Percentiles rank a stretch among this genome's conserved stretches.
Evolutionary conservation across 2,113 vertebrate species (phyloP).

Genomic region (Tachysurus fulvidraco): DNA sequence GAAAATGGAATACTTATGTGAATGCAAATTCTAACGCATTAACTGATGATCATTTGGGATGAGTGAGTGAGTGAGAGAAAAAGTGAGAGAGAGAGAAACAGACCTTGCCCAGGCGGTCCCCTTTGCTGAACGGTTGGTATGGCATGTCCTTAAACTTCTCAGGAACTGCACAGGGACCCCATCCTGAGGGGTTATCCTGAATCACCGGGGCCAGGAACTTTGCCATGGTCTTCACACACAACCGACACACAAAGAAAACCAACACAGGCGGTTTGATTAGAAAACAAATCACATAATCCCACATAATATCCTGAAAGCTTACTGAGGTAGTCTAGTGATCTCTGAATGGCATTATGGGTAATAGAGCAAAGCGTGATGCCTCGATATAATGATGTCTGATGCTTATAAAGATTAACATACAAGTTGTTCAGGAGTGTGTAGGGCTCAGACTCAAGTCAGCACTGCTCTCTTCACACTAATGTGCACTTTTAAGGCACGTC

Average conservation of each 20-base stretch:
- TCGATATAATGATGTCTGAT: neutral
- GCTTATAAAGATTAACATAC: neutral
- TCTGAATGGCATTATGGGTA: neutral
- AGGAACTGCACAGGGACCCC: slow-evolving; percentile 96
- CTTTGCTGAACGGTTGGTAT: slow-evolving; percentile 98
- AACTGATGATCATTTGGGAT: neutral
- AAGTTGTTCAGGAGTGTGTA: neutral
- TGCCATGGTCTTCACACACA: slow-evolving; percentile 76
- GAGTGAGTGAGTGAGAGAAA: neutral
- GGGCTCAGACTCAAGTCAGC: slow-evolving; percentile 58
- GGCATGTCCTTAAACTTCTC: slow-evolving; percentile 99
- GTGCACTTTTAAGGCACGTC: slow-evolving; percentile 31
- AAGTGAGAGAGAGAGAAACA: neutral
- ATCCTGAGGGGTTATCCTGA: slow-evolving; percentile 95
- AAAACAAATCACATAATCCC: neutral
- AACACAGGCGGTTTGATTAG: neutral
- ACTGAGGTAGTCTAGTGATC: too few relatives aligned
- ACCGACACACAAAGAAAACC: neutral
- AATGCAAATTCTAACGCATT: too few relatives aligned
- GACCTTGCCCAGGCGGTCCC: slow-evolving; percentile 96
- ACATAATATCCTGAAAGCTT: neutral
- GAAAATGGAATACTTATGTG: too few relatives aligned
- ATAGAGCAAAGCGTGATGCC: too few relatives aligned
- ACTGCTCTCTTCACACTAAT: slow-evolving; percentile 55
- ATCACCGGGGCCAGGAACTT: slow-evolving; percentile 95